Conservation (phyloP, 2,113 vertebrate genomes). For the Coreoperca whiteheadi region DNA sequence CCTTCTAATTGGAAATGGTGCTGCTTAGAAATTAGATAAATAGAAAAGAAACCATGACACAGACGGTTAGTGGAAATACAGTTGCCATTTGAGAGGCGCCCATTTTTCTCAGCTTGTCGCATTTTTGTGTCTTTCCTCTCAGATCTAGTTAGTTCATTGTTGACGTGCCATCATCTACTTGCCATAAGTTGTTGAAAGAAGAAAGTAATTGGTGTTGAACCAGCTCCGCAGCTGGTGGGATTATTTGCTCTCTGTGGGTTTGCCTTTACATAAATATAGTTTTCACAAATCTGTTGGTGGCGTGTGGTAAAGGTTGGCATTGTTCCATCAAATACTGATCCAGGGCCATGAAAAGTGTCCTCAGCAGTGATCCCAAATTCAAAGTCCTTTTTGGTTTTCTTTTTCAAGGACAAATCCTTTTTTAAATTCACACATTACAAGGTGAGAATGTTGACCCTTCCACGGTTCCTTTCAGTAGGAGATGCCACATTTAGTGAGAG, state of each 20-base stretch:
- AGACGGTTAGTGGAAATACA: conserved; percentile 27
- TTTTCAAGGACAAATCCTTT: background rate
- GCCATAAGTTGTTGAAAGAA: conserved; percentile 29
- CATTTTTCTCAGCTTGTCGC: conserved; percentile 11
- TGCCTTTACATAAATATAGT: conserved; percentile 31
- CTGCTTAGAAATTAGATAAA: conserved; percentile 39
- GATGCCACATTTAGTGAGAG: conserved; percentile 24
- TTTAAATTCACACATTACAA: background rate
- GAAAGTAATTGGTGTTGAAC: background rate
- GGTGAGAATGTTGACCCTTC: background rate
- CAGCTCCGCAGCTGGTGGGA: conserved; percentile 3
- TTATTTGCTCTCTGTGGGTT: conserved; percentile 13
- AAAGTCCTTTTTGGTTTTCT: background rate
- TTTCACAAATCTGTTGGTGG: conserved; percentile 32
- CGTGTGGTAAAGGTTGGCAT: conserved; percentile 17
- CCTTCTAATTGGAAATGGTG: conserved; percentile 56
- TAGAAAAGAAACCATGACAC: conserved; percentile 23
- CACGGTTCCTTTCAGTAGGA: background rate
- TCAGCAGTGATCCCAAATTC: conserved; percentile 1
- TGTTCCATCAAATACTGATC: conserved; percentile 16
- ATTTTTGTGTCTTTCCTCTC: conserved; percentile 32
- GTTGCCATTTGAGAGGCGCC: conserved; percentile 18
- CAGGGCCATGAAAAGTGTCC: conserved; percentile 13
- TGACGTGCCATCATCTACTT: conserved; percentile 52
- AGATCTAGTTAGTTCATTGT: conserved; percentile 24